Conservation (phyloP, 2,888 invertebrate genomes). For the Drosophila borborema region DNA sequence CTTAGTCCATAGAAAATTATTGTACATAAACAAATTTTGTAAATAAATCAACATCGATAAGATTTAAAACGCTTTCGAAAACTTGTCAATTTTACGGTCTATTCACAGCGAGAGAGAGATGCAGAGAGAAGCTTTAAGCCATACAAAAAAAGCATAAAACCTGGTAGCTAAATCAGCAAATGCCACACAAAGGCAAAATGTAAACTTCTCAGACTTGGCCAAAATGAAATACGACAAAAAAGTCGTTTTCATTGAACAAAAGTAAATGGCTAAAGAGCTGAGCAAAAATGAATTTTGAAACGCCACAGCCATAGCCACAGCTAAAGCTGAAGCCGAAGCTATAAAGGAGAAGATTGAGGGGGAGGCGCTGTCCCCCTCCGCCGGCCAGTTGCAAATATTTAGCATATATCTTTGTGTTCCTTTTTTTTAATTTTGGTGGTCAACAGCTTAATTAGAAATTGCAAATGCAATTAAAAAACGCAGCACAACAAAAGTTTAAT, state of each 20-base stretch:
- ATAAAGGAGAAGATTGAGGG: neutral
- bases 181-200: conserved; percentile 53
- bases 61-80: conserved; percentile 39
- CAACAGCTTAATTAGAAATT: conserved; percentile 75
- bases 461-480: conserved; percentile 74
- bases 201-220: conserved; percentile 46
- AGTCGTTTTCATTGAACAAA: conserved; percentile 77
- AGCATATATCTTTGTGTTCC: conserved; percentile 17
- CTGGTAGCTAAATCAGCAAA: conserved; percentile 68
- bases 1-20: neutral
- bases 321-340: conserved; percentile 14
- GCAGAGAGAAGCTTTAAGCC: neutral
- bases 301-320: conserved; percentile 28
- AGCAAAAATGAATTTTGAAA: conserved; percentile 65
- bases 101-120: conserved; percentile 31
- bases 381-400: conserved; percentile 56
- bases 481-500: conserved; percentile 41
- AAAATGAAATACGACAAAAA: conserved; percentile 44
- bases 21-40: conserved; percentile 12
- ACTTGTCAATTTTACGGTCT: conserved; percentile 63
- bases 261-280: conserved; percentile 57
- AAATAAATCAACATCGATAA: conserved; percentile 16
- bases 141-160: conserved; percentile 35
- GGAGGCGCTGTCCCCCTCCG: neutral
- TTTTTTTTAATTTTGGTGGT: conserved; percentile 54